Base-by-base conservation (phyloP, 37 sponge, comb jelly and placozoan genomes). In the Diacarnus erythraeanus region DNA sequence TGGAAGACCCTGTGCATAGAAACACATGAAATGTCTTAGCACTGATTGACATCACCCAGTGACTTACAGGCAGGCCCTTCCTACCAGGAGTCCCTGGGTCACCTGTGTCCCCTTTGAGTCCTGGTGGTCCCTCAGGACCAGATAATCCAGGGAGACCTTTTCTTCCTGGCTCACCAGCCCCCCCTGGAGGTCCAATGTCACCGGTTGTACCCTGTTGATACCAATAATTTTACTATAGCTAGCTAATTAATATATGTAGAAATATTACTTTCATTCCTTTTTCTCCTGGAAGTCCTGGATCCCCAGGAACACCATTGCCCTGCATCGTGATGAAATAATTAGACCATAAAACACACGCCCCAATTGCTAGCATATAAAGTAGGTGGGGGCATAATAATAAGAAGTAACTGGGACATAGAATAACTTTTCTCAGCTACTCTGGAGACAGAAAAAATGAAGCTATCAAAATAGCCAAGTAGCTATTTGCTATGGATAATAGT, bases 1-100 rank as follows among this genome's bases (percentile, higher is more conserved):
- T 35, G 61, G 41, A 23, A 25, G 44, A 65, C 73, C 86, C 88
- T 71, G 41, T 74, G 29, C 54, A 37, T 66, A 61, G 12, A 80
- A 80, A 9, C 21, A 38, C 38, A 64, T 68, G 72, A 67, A 69
- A 12, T 39, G n/a, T 20, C 58, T 64, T 29, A 10, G 64, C 78
- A 3, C 17, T 33, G 20, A 29, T 20, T 8, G 8, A 27, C 5
- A 61, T 61, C 64, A 29, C 5, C 5, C 5, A 29, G 20, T 61
- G 9, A 25, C 64, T 61, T 61, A 61, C 77, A 54, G 77, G 42
- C 27, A 30, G 47, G 1, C 74, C 85, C 60, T 80, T 75, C 47
- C 51, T 47, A n/a, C n/a, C n/a, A n/a, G n/a, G n/a, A n/a, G 18
- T 12, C 71, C 72, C 77, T 34, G 42, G 66, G 21, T 29, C 23